Conservation (phyloP, 1,140 invertebrate genomes). For the Sarcophaga peregrina region DNA sequence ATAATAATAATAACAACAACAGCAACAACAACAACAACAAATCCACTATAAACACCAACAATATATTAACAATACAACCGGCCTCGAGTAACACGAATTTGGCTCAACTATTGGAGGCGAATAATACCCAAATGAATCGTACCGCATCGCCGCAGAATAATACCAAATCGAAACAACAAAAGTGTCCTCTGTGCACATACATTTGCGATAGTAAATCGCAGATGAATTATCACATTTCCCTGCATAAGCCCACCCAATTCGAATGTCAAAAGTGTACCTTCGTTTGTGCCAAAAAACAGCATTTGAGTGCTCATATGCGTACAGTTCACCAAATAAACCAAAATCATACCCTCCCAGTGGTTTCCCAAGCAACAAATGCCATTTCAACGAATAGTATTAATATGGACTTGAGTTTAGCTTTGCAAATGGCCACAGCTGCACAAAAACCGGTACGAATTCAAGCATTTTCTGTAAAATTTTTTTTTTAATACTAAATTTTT, state of each 20-base stretch:
- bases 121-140: background rate
- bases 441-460: conserved; percentile 43
- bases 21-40: conserved; percentile 24
- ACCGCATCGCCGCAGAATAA: conserved; percentile 44
- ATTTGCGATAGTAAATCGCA: conserved; percentile 86
- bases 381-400: conserved; percentile 42
- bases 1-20: background rate
- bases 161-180: conserved; percentile 70
- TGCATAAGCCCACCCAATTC: conserved; percentile 80
- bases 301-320: conserved; percentile 81
- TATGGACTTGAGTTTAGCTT: conserved; percentile 44
- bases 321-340: conserved; percentile 62
- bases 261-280: conserved; percentile 85
- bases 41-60: background rate
- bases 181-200: conserved; percentile 81
- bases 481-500: conserved; percentile 49
- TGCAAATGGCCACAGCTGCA: conserved; percentile 44
- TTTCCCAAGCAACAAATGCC: conserved; percentile 64
- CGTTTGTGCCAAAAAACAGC: conserved; percentile 82
- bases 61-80: background rate
- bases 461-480: background rate
- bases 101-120: conserved; percentile 29
- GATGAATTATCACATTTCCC: conserved; percentile 86
- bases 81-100: conserved; percentile 18
- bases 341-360: conserved; percentile 32